These are phyloP conservation scores for Helleia helle DNA, from an alignment of 2,888 invertebrate species.

Conservation along the genomic window DNA sequence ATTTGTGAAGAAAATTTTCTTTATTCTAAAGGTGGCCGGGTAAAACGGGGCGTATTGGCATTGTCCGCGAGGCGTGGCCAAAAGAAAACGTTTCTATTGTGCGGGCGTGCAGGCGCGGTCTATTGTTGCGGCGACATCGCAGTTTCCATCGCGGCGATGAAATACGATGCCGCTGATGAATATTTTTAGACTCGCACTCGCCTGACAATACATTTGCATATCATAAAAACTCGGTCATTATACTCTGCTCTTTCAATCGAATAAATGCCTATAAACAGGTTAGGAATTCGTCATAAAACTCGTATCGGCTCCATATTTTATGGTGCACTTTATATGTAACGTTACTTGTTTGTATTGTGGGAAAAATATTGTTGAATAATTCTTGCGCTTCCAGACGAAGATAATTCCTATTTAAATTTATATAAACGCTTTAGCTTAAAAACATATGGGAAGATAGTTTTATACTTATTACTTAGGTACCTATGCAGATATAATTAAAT, in stretches of 20 bases:
- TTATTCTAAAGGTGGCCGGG: constrained; percentile 42
- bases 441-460: no score
- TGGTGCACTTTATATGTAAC: not conserved
- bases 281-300: not conserved
- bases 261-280: constrained; percentile 6
- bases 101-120: constrained; percentile 50
- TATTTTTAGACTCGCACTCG: constrained; percentile 27
- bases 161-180: constrained; percentile 25
- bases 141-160: constrained; percentile 30
- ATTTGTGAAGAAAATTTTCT: constrained; percentile 68
- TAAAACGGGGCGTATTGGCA: constrained; percentile 59
- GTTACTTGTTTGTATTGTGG: no score
- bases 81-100: constrained; percentile 60
- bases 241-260: constrained; percentile 11
- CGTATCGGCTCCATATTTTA: not conserved
- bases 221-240: constrained; percentile 21
- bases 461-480: no score
- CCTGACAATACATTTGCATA: constrained; percentile 26
- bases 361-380: no score
- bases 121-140: constrained; percentile 45
- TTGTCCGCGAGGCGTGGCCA: constrained; percentile 62
- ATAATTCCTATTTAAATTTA: no score
- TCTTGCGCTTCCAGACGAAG: no score
- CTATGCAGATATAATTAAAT: no score
- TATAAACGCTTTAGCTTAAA: no score